Evolutionary conservation across 2,888 invertebrate genomes (phyloP).

Genomic region (Pterostichus niger): DNA sequence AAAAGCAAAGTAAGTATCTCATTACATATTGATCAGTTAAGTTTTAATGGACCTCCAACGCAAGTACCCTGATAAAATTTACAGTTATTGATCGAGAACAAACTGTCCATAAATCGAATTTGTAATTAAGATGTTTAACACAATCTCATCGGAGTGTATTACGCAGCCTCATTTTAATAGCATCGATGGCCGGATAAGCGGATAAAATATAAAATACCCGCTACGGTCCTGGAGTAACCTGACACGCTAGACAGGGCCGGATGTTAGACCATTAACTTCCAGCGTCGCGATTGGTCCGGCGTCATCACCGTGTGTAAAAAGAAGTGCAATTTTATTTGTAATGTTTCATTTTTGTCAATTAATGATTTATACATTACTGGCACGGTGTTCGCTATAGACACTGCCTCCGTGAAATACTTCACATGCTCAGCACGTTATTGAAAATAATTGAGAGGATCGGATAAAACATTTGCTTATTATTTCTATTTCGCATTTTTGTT

Average conservation of each 20-base stretch:
- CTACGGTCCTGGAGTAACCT: slow-evolving; percentile 53
- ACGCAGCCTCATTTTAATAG: slow-evolving; percentile 35
- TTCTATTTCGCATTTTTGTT: slow-evolving; percentile 23
- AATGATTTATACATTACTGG: slow-evolving; percentile 62
- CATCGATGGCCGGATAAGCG: slow-evolving; percentile 10
- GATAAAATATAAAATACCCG: slow-evolving; percentile 5
- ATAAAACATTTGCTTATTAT: slow-evolving; percentile 46
- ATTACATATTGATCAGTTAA: slow-evolving; percentile 61
- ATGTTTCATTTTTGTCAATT: slow-evolving; percentile 62
- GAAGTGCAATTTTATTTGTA: slow-evolving; percentile 60
- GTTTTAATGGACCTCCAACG: slow-evolving; percentile 55
- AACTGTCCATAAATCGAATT: slow-evolving; percentile 49
- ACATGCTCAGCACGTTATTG: slow-evolving; percentile 26
- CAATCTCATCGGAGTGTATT: slow-evolving; percentile 33
- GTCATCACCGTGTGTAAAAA: slow-evolving; percentile 56
- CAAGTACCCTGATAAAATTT: slow-evolving; percentile 55
- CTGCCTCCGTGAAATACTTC: slow-evolving; percentile 10
- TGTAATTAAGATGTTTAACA: slow-evolving; percentile 59
- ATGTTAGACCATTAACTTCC: slow-evolving; percentile 63
- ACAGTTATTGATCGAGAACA: slow-evolving; percentile 55
- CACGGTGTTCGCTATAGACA: background rate
- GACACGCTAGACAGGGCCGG: slow-evolving; percentile 59
- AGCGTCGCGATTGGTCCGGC: slow-evolving; percentile 56
- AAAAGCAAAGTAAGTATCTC: slow-evolving; percentile 41
- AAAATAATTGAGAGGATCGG: slow-evolving; percentile 33